A percentile compares a stretch with the other conserved stretches of the same genome.
phyloP scores from a whole-genome alignment of 1,140 invertebrate species.

The Wasmannia auropunctata region DNA sequence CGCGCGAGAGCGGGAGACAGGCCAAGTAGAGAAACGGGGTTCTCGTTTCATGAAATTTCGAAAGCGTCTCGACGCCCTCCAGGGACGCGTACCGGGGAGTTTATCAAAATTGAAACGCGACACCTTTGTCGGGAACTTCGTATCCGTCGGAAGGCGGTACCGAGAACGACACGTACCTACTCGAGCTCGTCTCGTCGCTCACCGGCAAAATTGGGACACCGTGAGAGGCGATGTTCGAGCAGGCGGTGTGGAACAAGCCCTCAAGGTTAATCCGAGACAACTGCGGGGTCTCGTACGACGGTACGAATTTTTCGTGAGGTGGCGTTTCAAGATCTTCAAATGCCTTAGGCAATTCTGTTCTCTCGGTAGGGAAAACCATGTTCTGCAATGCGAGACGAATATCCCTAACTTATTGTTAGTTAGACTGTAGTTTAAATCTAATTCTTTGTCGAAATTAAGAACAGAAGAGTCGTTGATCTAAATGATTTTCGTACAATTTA shows the following conservation, averaged over 20 bases:
- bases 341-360: not conserved
- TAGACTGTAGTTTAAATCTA: not conserved
- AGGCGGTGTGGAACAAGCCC: constrained; percentile 20
- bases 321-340: constrained; percentile 5
- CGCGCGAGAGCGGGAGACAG: constrained; percentile 47
- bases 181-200: constrained; percentile 42
- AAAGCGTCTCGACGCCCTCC: constrained; percentile 63
- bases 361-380: not conserved
- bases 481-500: too few relatives aligned
- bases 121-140: constrained; percentile 75
- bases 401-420: not conserved
- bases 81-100: constrained; percentile 68
- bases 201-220: constrained; percentile 42
- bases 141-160: constrained; percentile 57
- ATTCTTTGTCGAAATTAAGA: not conserved
- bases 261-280: constrained; percentile 53
- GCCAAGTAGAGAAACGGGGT: constrained; percentile 22
- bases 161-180: constrained; percentile 50
- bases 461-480: not conserved
- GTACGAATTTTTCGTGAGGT: constrained; percentile 26
- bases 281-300: not conserved
- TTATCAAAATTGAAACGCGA: constrained; percentile 79
- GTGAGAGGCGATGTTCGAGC: not conserved
- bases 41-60: constrained; percentile 73
- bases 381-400: not conserved